phyloP scores from a whole-genome alignment of 2,888 invertebrate species.

The Harpalus rubripes region DNA sequence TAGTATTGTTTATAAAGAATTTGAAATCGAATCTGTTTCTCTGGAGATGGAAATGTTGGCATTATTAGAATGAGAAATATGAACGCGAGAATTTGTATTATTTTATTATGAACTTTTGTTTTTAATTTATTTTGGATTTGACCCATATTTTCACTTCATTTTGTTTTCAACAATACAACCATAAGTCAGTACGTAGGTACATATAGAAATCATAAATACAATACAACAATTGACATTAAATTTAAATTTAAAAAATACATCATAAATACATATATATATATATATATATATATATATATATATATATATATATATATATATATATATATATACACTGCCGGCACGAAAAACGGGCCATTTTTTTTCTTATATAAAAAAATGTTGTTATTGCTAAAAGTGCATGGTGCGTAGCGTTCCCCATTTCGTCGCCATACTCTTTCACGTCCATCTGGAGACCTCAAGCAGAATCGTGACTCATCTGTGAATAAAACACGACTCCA shows the following conservation, averaged over 20 bases:
- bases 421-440: too few relatives aligned
- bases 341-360: too few relatives aligned
- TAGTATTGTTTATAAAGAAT: slow-evolving; percentile 48
- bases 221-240: not conserved
- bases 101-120: slow-evolving; percentile 9
- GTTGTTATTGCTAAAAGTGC: too few relatives aligned
- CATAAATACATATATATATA: too few relatives aligned
- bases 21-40: slow-evolving; percentile 51
- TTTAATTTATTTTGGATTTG: slow-evolving; percentile 33
- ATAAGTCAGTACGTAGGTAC: not conserved
- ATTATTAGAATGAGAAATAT: slow-evolving; percentile 22
- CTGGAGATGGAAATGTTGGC: not conserved
- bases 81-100: slow-evolving; percentile 20
- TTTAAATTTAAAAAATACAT: not conserved
- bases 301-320: too few relatives aligned
- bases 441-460: too few relatives aligned
- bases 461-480: too few relatives aligned
- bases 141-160: slow-evolving; percentile 16
- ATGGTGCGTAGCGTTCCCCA: too few relatives aligned
- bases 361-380: too few relatives aligned
- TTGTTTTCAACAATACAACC: slow-evolving; percentile 15
- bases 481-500: too few relatives aligned
- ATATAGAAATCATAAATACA: not conserved
- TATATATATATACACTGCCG: too few relatives aligned
- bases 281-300: too few relatives aligned